These are phyloP conservation scores for Pelmatolapia mariae DNA, from an alignment of 2,113 vertebrate genomes.

Conservation along the genomic window DNA sequence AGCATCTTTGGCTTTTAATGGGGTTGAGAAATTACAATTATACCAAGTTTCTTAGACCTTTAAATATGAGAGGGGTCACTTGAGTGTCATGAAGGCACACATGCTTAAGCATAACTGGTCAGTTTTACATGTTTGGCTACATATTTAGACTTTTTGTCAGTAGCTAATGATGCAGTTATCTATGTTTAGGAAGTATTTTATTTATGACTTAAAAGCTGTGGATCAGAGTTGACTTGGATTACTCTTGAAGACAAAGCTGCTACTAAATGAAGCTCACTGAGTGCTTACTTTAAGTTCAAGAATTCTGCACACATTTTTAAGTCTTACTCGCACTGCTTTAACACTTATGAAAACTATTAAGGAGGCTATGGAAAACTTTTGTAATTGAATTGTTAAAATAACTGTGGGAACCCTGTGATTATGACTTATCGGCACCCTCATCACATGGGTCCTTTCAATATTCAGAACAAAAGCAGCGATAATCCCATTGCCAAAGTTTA, in stretches of 20 bases:
- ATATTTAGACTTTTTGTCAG: rapidly evolving
- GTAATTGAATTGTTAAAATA: slow-evolving; percentile 34
- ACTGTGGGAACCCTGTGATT: slow-evolving; percentile 50
- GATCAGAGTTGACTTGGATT: not conserved
- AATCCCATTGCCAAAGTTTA: slow-evolving; percentile 32
- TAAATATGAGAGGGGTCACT: not conserved
- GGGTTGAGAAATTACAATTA: not conserved
- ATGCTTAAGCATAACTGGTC: not conserved
- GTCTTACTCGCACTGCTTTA: not conserved
- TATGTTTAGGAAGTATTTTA: not conserved
- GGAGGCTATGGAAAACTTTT: not conserved
- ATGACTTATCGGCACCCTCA: slow-evolving; percentile 36
- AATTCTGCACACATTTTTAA: not conserved
- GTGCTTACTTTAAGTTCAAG: not conserved
- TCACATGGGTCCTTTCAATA: slow-evolving; percentile 29
- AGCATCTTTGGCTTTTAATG: not conserved
- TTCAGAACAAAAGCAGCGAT: slow-evolving; percentile 45
- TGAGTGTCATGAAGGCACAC: not conserved
- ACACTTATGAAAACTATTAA: not conserved
- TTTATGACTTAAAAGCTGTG: not conserved
- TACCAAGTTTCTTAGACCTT: not conserved
- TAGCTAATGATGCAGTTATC: rapidly evolving
- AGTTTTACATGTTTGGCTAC: not conserved
- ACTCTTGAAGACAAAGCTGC: not conserved
- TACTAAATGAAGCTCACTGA: not conserved